Evolutionary conservation across 2,797 vertebrate genomes (phyloP).

Genomic region (Anniella stebbinsi): DNA sequence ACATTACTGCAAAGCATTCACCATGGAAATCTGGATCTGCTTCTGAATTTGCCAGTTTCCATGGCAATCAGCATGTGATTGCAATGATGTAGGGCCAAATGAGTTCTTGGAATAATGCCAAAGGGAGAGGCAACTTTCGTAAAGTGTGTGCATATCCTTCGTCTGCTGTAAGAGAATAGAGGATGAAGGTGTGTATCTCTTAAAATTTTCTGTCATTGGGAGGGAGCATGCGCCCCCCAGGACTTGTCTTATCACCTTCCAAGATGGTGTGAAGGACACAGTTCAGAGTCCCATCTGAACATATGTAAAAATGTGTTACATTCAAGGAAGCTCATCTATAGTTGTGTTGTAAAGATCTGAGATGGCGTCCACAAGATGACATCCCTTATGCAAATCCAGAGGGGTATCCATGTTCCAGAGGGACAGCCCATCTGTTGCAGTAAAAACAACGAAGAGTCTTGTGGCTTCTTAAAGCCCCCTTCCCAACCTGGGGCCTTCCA

Average conservation of each 20-base stretch:
- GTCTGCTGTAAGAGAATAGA: neutral
- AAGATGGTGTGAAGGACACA: neutral
- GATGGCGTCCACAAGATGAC: neutral
- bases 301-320: neutral
- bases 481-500: too few species aligned
- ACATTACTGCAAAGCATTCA: neutral
- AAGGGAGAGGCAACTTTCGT: neutral
- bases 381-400: neutral
- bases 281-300: neutral
- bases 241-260: neutral
- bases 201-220: neutral
- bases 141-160: neutral
- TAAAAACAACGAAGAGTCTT: neutral
- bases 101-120: conserved; percentile 33
- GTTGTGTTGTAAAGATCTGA: neutral
- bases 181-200: neutral
- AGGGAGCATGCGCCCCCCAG: too few species aligned
- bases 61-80: conserved; percentile 34
- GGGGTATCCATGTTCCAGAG: neutral
- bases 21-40: conserved; percentile 29
- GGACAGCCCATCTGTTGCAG: neutral
- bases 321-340: neutral
- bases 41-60: conserved; percentile 32
- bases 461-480: neutral
- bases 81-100: conserved; percentile 13